phyloP scores from a whole-genome alignment of 2,888 invertebrate species.

The Zhuqinia jingwanae region DNA sequence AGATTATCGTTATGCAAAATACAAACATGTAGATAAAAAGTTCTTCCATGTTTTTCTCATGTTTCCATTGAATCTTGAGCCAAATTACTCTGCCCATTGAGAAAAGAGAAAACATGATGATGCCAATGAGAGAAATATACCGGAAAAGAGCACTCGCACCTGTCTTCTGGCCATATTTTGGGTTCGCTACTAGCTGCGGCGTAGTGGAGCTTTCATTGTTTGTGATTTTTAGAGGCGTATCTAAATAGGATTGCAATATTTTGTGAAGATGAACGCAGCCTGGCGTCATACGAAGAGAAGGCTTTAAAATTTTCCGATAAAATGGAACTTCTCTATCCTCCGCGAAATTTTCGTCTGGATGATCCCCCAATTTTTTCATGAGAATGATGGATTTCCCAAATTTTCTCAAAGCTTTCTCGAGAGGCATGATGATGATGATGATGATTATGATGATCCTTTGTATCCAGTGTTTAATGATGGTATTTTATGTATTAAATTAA shows the following conservation, averaged over 20 bases:
- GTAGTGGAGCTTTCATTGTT: background rate
- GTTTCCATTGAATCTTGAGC: background rate
- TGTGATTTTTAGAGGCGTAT: background rate
- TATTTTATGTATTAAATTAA: background rate
- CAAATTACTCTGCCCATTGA: background rate
- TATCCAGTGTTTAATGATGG: background rate
- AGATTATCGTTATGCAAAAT: background rate
- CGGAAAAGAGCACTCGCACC: no score
- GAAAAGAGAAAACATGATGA: background rate
- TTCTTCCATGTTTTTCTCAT: background rate
- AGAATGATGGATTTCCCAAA: background rate
- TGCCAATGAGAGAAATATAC: background rate
- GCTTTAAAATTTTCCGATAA: background rate
- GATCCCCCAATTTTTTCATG: background rate
- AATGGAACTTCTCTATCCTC: background rate
- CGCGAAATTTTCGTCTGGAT: background rate
- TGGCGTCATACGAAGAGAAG: background rate
- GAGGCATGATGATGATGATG: no score
- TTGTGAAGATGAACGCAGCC: background rate
- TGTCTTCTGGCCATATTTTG: background rate
- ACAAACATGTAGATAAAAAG: background rate
- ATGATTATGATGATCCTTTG: no score
- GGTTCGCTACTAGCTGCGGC: background rate
- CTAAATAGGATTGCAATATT: background rate
- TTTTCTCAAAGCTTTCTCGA: background rate